A percentile compares a stretch with the other conserved stretches of the same genome.
phyloP scores from a whole-genome alignment of 2,888 invertebrate species.

The Sarcophaga caerulescens region DNA sequence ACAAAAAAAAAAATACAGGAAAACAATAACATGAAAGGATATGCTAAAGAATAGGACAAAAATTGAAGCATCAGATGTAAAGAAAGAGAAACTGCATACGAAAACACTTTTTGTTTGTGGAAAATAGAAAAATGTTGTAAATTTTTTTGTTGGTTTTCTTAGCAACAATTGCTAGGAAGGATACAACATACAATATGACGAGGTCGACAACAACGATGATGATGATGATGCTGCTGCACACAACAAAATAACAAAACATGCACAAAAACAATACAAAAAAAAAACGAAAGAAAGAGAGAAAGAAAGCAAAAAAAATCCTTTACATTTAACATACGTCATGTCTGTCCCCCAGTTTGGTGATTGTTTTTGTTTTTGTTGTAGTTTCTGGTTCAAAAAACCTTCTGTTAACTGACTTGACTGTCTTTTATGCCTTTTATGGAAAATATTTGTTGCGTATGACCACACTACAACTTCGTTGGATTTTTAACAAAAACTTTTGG shows the following conservation, averaged over 20 bases:
- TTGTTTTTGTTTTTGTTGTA: slow-evolving; percentile 6
- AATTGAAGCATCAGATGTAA: not conserved
- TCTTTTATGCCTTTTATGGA: not conserved
- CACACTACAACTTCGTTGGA: not conserved
- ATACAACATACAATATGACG: not conserved
- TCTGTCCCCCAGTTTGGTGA: not conserved
- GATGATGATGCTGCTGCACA: too few species aligned
- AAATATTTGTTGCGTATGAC: slow-evolving; percentile 1
- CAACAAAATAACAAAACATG: slow-evolving; percentile 1
- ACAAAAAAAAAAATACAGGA: slow-evolving; percentile 10
- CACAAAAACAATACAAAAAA: not conserved
- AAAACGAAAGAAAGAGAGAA: not conserved
- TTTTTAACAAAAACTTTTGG: slow-evolving; percentile 11
- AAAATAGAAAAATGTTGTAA: not conserved
- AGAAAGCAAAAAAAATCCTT: not conserved
- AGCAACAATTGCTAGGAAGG: not conserved
- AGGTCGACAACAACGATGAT: not conserved
- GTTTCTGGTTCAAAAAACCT: slow-evolving; percentile 42
- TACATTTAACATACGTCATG: not conserved
- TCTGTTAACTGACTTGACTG: slow-evolving; percentile 39
- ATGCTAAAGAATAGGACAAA: not conserved
- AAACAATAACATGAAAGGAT: not conserved
- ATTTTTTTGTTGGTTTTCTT: not conserved
- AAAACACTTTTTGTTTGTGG: slow-evolving; percentile 32
- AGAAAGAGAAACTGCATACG: slow-evolving; percentile 21